Base-by-base conservation (phyloP, 2,888 invertebrate species). In the Adineta ricciae region DNA sequence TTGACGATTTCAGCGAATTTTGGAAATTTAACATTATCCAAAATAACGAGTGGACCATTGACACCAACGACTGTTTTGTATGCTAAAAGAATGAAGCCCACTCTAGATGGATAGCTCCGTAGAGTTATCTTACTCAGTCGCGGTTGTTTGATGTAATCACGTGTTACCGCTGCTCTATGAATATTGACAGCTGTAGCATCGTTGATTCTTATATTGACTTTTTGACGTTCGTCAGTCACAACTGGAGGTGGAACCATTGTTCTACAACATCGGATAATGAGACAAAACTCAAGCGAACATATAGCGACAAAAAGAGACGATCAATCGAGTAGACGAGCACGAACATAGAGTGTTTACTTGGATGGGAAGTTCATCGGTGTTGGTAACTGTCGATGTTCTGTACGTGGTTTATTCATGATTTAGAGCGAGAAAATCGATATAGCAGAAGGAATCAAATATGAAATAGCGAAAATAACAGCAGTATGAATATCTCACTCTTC, bases 31-130 rank as follows among this genome's bases (percentile, higher is more conserved):
- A 99, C 99, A 92, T 98, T 96, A 91, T 99, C 99, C 89, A 99
- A 93, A 91, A 99, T 99, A 87, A 99, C 99, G 90, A 99, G 92
- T 0, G 99, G 99, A 86, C 99, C 99, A 90, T 99, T 99, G 86
- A 99, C 99, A 92, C 98, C 99, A 84, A 97, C 96, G 86, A 99
- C 99, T 46, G 99, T 99, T 92, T 96, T 98, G 92, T 99, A 99
- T 82, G 96, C 97, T 98, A 91, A 87, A 93, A 91, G 64, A 88
- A 88, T 11, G 16, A 64, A 64, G 2, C n/a, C 24, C 21, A n/a
- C n/a, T n/a, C n/a, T n/a, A n/a, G n/a, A n/a, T n/a, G n/a, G n/a
- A n/a, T n/a, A n/a, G 46, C 11, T 46, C 11, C 5, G 5, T 64
- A 9, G 5, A 64, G 7, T 27, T 64, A 27, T n/a, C 24, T 64